These are phyloP conservation scores for Drosophila ustulata DNA, from an alignment of 2,888 invertebrate genomes.

Conservation along the genomic window DNA sequence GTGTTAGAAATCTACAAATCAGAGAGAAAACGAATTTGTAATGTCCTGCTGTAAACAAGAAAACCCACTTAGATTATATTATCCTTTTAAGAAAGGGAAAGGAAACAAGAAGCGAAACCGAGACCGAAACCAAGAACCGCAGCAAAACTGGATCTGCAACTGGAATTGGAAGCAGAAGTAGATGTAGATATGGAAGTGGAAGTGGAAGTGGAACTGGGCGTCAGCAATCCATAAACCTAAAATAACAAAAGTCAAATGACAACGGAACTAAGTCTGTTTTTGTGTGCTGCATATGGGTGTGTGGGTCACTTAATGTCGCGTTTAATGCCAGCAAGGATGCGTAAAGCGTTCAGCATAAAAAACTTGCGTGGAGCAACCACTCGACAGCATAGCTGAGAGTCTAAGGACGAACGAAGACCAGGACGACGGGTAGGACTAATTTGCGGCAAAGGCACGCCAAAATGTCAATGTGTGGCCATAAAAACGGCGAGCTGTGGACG, in stretches of 20 bases:
- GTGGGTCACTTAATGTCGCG: conserved; percentile 62
- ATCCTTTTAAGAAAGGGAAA: conserved; percentile 57
- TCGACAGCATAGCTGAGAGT: conserved; percentile 27
- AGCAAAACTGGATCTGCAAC: not conserved
- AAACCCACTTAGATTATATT: conserved; percentile 65
- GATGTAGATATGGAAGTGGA: conserved; percentile 4
- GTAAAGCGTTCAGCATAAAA: conserved; percentile 77
- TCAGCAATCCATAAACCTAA: conserved; percentile 58
- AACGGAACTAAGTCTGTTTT: conserved; percentile 35
- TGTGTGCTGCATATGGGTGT: conserved; percentile 15
- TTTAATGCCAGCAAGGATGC: conserved; percentile 64
- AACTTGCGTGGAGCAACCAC: conserved; percentile 45
- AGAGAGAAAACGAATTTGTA: not conserved
- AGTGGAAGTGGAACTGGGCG: conserved; percentile 32
- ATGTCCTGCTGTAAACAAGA: conserved; percentile 33
- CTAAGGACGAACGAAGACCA: not conserved
- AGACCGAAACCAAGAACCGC: conserved; percentile 14
- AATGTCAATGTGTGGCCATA: conserved; percentile 73
- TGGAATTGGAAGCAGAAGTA: not conserved
- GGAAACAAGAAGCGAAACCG: conserved; percentile 10
- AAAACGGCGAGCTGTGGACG: conserved; percentile 46
- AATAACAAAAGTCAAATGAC: conserved; percentile 57
- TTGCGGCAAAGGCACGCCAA: conserved; percentile 65
- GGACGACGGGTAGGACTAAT: conserved; percentile 55
- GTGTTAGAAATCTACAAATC: not conserved